phyloP scores from a whole-genome alignment of 1,140 invertebrate genomes.

The Mylabris phalerata region DNA sequence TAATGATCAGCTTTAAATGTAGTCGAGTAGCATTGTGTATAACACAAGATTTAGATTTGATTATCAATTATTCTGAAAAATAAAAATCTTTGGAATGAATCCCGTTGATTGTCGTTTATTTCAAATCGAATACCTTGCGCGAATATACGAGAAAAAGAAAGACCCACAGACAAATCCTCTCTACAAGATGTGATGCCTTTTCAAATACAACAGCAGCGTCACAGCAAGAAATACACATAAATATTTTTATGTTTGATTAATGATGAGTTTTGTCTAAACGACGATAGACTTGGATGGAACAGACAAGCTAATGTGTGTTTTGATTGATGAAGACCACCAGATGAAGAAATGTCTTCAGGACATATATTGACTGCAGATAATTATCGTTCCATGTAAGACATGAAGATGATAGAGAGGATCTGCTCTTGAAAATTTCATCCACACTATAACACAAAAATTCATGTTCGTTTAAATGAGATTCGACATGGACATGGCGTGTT shows the following conservation, averaged over 20 bases:
- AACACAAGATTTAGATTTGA: slow-evolving; percentile 12
- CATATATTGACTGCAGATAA: slow-evolving; percentile 36
- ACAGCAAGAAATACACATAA: slow-evolving; percentile 23
- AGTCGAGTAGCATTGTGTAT: slow-evolving; percentile 14
- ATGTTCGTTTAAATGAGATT: slow-evolving; percentile 7
- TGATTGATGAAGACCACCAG: slow-evolving; percentile 41
- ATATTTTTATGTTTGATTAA: slow-evolving; percentile 36
- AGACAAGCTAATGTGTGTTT: slow-evolving; percentile 33
- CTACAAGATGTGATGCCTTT: slow-evolving; percentile 10
- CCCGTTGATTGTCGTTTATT: no score
- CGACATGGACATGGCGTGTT: slow-evolving; percentile 9
- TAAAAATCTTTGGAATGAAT: slow-evolving; percentile 9
- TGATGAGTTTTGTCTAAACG: slow-evolving; percentile 24
- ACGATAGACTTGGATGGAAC: slow-evolving; percentile 7
- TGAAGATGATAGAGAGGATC: not conserved
- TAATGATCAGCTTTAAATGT: slow-evolving; percentile 16
- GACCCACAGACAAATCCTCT: no score
- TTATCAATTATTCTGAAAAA: slow-evolving; percentile 8
- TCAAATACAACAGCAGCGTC: slow-evolving; percentile 9
- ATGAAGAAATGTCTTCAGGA: slow-evolving; percentile 38
- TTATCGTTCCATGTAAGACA: slow-evolving; percentile 28
- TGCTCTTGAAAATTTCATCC: not conserved
- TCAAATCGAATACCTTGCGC: no score
- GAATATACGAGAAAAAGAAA: no score
- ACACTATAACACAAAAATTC: slow-evolving; percentile 1